Evolutionary conservation across 1,140 invertebrate genomes (phyloP), one percentile per base, ranked within the genome.

Genomic region (Drosophila nikananu): DNA sequence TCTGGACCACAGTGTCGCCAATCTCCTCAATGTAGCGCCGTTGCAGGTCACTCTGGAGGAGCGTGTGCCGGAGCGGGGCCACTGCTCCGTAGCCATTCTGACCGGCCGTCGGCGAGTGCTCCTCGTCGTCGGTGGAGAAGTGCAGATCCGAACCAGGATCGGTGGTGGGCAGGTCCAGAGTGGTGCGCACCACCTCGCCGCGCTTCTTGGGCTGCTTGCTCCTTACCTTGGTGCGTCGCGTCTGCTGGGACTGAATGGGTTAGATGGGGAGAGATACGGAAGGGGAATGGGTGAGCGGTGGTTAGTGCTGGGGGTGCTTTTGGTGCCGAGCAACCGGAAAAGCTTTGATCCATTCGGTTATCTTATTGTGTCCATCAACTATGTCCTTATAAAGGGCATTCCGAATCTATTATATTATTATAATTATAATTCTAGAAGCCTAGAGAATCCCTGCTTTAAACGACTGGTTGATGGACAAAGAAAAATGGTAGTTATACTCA

Each of bases 121-220:
- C 80, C 73, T 94, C 94, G 39, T 94, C 94, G 8, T 93, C 94
- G 9, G 94, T 94, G 19, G 94, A 94, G 35, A 92, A 94, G 51
- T 93, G 93, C 62, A 94, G 80, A 77, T 95, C 94, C n/a, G 94
- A 94, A 2, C 94, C 94, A 0, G 94, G 94, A 89, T 95, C 94
- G 2, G 94, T 94, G 8, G 93, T 94, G 30, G 94, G 94, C 59
- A 94, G 80, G 65, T 94, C 94, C 67, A 95, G 91, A 0, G 93
- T 91, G 30, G 93, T 91, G 72, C 94, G 89, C 27, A 81, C 75
- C 46, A 82, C 54, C 23, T 89, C 84, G 32, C 76, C 58, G 39
- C 93, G 74, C 51, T 92, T 80, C 72, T 90, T 76, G 1, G 74
- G 30, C 15, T 80, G 73, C 74, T 91, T 92, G 39, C 51, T 76